Base-by-base conservation (phyloP, 2,888 invertebrate genomes). In the Callinectes sapidus region DNA sequence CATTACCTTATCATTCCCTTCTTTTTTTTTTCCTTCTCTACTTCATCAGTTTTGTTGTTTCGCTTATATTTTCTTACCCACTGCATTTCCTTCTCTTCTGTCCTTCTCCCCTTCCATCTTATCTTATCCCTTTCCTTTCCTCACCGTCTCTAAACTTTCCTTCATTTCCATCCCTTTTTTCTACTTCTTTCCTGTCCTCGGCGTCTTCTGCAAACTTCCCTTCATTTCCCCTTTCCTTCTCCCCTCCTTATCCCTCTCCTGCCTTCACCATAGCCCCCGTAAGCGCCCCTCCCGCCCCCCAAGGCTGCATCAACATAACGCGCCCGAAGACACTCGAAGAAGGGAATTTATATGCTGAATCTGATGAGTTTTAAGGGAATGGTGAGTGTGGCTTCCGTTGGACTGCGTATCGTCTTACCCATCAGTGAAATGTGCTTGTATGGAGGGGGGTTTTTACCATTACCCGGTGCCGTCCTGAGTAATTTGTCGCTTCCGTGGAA, bases 341-440 rank as follows among this genome's bases (percentile, higher is more conserved):
- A 71, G 61, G 61, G 23, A 71, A 71, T 71, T 71, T 71, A 71
- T 71, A 23, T n/a, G 23, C 23, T 71, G n/a, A 2, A 71, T 71
- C 71, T n/a, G 71, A 71, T n/a, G 71, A 71, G 71, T n/a, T 71
- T 71, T 71, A 71, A n/a, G 71, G 28, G 8, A 71, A 71, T 71
- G 71, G 71, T 23, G 71, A 23, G 23, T 71, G 71, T 71, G 71
- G 10, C 71, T 71, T 71, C n/a, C 71, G 28, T n/a, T 61, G 23
- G 61, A 61, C 61, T 61, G 61, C 48, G 48, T 48, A 48, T 61
- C 61, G 16, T 61, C 61, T 23, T n/a, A n/a, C 3, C 71, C 71
- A 28, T 71, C 71, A 71, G 61, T 16, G 61, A 61, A 48, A 61
- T 61, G 61, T 23, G 23, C 23, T 48, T 48, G 48, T 61, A 61